Base-by-base conservation (phyloP, 2,113 vertebrate species). In the Actinemys pallida region DNA sequence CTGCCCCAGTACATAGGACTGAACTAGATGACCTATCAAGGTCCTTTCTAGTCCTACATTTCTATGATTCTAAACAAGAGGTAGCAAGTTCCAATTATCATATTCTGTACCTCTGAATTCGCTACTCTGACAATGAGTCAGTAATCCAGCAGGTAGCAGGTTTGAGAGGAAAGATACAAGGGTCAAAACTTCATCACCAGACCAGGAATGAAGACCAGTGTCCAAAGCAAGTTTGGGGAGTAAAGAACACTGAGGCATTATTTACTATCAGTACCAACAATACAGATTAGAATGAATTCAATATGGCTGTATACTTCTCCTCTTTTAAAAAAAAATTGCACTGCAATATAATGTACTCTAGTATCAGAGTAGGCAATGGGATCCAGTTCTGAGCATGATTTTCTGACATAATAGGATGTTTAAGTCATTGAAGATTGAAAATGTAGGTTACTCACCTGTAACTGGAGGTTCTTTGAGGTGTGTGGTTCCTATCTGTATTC, bases 401-500 rank as follows among this genome's bases (percentile, higher is more conserved):
- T 62, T 62, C 59, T 62, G 25, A 84, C 78, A 88, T 5, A 81
- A 42, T 2, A 31, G 1, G 93, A 45, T 6, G 39, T 53, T 54
- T 4, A 76, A 76, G 56, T 1, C 29, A 14, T 42, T 35, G 25
- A 92, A 86, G 39, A 78, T 0, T 0, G 0, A 75, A 90, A 24
- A 35, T 62, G 29, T 31, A 62, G 59, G 3, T 35, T 62, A 62
- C 13, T 62, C 59, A 62, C 59, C 59, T 31, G 14, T 35, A 62
- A 62, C 27, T 62, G 29, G 59, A 62, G 6, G 59, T 35, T 31
- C 59, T 16, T 14, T 16, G 29, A 62, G 27, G 29, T 16, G 59
- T 62, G 31, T 31, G 59, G 29, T 31, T 29, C 59, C 59, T 62
- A 62, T 62, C 12, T 31, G 5, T 62, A 62, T 31, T 62, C 13